phyloP scores from a whole-genome alignment of 2,888 invertebrate genomes.

The Dicycla oo region DNA sequence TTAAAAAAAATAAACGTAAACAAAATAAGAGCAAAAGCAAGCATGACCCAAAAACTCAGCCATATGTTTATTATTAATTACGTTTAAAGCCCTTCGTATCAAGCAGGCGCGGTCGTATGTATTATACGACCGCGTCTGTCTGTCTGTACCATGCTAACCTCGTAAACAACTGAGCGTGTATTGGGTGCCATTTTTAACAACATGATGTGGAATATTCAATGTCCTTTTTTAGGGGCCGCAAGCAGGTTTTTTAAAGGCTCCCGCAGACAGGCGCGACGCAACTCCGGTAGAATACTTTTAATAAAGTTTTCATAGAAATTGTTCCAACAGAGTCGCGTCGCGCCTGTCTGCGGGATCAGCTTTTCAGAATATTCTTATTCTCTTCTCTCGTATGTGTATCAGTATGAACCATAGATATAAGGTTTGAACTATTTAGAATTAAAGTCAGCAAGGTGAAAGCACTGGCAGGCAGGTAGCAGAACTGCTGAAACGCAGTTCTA shows the following conservation, averaged over 20 bases:
- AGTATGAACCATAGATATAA: neutral
- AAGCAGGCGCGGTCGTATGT: no score
- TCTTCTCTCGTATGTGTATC: no score
- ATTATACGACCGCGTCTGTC: conserved; percentile 12
- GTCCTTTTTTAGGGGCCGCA: no score
- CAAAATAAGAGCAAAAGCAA: conserved; percentile 41
- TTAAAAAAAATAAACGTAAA: conserved; percentile 39
- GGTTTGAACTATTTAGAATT: neutral
- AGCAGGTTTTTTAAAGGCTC: neutral
- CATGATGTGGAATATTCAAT: neutral
- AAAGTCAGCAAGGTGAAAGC: neutral
- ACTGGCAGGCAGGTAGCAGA: neutral
- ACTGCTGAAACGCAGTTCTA: neutral
- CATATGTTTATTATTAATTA: conserved; percentile 57
- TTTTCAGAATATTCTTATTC: neutral
- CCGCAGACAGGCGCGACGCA: no score
- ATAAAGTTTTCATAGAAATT: no score
- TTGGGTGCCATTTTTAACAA: neutral
- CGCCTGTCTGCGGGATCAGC: neutral
- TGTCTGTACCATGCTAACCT: conserved; percentile 14
- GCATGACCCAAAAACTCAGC: conserved; percentile 45
- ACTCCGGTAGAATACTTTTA: no score
- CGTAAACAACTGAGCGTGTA: conserved; percentile 3
- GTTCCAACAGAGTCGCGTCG: no score
- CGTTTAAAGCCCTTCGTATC: conserved; percentile 47